Percentiles rank a stretch among this genome's conserved stretches.
Conservation (phyloP, 2,797 vertebrate genomes). For the Phrynocephalus vlangalii region DNA sequence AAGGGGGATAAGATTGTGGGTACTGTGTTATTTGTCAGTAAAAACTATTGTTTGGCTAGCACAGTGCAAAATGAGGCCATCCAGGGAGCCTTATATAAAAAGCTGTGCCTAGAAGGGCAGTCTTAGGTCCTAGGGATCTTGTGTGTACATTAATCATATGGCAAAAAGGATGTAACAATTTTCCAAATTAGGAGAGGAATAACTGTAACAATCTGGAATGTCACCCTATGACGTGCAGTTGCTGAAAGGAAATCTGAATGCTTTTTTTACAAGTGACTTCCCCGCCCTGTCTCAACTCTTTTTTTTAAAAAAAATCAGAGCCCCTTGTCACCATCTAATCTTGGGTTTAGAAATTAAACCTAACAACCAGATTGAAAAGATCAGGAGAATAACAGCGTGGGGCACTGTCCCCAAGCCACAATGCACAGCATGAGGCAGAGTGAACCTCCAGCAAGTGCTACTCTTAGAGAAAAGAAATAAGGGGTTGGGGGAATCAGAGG, state of each 20-base stretch:
- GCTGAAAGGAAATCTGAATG: slow-evolving; percentile 67
- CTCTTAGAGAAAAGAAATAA: slow-evolving; percentile 65
- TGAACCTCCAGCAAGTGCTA: slow-evolving; percentile 77
- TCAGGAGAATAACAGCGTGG: slow-evolving; percentile 78
- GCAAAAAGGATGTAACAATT: slow-evolving; percentile 49
- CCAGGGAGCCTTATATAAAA: slow-evolving; percentile 29
- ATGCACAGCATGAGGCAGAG: slow-evolving; percentile 81
- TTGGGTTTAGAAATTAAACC: slow-evolving; percentile 83
- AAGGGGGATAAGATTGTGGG: slow-evolving; percentile 17
- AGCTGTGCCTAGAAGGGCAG: slow-evolving; percentile 5
- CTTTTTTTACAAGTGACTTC: slow-evolving; percentile 76
- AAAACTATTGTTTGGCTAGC: background rate
- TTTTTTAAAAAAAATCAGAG: slow-evolving; percentile 75
- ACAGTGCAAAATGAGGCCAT: background rate
- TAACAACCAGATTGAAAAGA: slow-evolving; percentile 81
- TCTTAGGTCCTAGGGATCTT: slow-evolving; percentile 44
- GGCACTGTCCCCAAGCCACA: slow-evolving; percentile 79
- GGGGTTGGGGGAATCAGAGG: slow-evolving; percentile 13
- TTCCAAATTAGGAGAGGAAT: slow-evolving; percentile 51
- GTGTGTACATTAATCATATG: slow-evolving; percentile 61
- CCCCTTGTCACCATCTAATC: slow-evolving; percentile 77
- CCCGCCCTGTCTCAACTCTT: background rate
- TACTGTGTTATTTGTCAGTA: background rate
- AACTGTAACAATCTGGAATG: slow-evolving; percentile 48
- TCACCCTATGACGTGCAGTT: slow-evolving; percentile 52